A percentile compares a stretch with the other conserved stretches of the same genome.
Conservation (phyloP, 2,113 vertebrate species). For the Zingel zingel region DNA sequence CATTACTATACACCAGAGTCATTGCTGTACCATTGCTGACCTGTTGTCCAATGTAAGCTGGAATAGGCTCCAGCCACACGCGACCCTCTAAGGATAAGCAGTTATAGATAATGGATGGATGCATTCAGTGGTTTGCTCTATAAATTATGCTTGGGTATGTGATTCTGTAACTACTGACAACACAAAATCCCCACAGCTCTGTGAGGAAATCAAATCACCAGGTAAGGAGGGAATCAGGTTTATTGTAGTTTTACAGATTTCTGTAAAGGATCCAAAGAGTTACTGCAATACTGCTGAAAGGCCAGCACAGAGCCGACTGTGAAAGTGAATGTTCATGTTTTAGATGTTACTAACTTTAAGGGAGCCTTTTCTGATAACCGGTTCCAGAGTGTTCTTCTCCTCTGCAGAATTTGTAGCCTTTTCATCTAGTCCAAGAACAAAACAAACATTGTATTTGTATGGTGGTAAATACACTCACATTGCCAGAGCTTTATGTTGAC, state of each 20-base stretch:
- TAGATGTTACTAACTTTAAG: slow-evolving; percentile 76
- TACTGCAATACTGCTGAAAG: neutral
- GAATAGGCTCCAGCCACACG: too few species aligned
- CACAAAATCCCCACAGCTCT: neutral
- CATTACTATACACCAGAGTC: neutral
- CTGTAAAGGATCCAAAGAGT: neutral
- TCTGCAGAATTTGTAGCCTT: slow-evolving; percentile 6
- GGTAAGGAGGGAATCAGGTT: neutral
- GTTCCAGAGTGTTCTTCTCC: slow-evolving; percentile 35
- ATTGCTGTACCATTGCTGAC: neutral
- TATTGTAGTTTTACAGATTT: neutral
- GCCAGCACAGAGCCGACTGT: neutral
- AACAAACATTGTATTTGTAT: neutral
- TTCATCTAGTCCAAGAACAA: slow-evolving; percentile 37
- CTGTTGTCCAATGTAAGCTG: neutral
- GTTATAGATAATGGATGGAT: neutral
- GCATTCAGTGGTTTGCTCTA: neutral
- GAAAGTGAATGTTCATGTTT: neutral
- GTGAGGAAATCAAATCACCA: neutral
- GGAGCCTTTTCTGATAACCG: slow-evolving; percentile 75
- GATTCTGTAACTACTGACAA: neutral
- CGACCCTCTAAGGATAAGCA: neutral
- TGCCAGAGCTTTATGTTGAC: neutral
- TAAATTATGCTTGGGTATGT: neutral
- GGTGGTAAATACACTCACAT: accelerated